Base-by-base conservation (phyloP, 64 coral and sea anemone genomes). In the Trachythela sp. region DNA sequence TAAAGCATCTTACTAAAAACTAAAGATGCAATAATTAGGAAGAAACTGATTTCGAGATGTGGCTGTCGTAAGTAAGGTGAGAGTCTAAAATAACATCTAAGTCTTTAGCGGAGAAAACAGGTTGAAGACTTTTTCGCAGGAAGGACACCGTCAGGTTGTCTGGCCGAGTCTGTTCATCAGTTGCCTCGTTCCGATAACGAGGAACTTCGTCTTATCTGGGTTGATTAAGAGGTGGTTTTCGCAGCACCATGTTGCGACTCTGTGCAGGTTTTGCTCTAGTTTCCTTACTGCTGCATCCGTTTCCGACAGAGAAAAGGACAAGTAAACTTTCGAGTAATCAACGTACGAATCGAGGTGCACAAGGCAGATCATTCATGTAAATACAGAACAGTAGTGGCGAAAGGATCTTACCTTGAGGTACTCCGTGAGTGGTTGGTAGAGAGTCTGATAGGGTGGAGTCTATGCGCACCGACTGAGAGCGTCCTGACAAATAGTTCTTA, bases 201-300 rank as follows among this genome's bases (percentile, higher is more conserved):
- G 18, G 34, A 89, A 54, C 88, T 89, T 93, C 15, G 87, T 93
- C 36, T 93, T 93, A 9, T 89, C 92, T 51, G 92, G 92, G 45
- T 93, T 93, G 20, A 93, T 93, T 10, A 93, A 49, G 18, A 93
- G 67, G 40, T 88, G 88, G 70, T 93, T 77, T 45, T 84, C 18
- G 48, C 88, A 94, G 83, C 88, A 94, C 88, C 85, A 94, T 18
- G 18, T 52, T n/a, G 91, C 91, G 6, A 88, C 68, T 54, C 36
- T 88, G n/a, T 54, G 13, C 6, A 84, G 85, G n/a, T 92, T 50
- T 24, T 14, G 34, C 22, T 76, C 77, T 40, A 87, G 51, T 22
- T n/a, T 77, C 14, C 8, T 83, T 51, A 67, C 50, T 26, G 88
- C 48, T 10, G 13, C 24, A 27, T 83, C 70, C 2, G 31, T 33